Evolutionary conservation across 2,797 vertebrate species (phyloP).

Genomic region (Catharus ustulatus): DNA sequence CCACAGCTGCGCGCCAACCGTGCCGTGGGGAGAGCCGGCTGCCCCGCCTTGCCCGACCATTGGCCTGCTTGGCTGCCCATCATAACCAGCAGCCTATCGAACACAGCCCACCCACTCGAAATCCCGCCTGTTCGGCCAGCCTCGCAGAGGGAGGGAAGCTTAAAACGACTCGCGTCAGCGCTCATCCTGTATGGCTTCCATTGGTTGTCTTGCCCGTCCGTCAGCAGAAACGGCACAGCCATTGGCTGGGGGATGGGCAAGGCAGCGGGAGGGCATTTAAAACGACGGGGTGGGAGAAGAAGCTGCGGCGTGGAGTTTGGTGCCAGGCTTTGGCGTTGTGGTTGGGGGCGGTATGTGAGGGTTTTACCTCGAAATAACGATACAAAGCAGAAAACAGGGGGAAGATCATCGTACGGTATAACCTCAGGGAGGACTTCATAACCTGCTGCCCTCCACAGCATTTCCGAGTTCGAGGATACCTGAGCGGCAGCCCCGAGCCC

Average conservation of each 20-base stretch:
- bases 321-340: accelerated
- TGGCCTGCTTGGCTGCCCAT: neutral
- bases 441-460: neutral
- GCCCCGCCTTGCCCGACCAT: neutral
- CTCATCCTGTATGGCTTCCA: accelerated
- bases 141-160: neutral
- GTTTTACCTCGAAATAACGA: neutral
- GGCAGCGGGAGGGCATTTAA: neutral
- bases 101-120: accelerated
- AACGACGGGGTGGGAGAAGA: too few relatives aligned
- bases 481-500: neutral
- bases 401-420: neutral
- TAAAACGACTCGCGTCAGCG: neutral
- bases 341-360: accelerated
- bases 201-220: neutral
- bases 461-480: neutral
- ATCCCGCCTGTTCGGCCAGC: neutral
- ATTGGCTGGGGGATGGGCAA: neutral
- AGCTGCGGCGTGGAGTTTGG: too few relatives aligned
- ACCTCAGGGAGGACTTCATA: neutral
- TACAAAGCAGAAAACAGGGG: neutral
- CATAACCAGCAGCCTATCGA: neutral
- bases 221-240: neutral
- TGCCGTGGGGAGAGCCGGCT: neutral
- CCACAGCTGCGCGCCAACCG: accelerated